phyloP scores from a whole-genome alignment of 2,797 vertebrate genomes.

The Myripristis jacobus region DNA sequence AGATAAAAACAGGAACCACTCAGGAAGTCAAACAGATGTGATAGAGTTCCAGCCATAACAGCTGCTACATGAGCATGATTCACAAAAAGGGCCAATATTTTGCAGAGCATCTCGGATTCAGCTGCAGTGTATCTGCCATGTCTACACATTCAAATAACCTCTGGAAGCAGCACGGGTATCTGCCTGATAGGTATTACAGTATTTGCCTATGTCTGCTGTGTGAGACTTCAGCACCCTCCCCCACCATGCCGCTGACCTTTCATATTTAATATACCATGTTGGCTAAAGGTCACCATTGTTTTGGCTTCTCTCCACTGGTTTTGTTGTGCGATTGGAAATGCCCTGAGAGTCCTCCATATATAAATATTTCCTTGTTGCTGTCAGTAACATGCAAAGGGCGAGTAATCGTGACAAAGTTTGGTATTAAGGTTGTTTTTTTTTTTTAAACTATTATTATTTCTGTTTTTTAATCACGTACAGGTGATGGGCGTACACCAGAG shows the following conservation, averaged over 20 bases:
- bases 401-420: slow-evolving; percentile 69
- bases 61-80: slow-evolving; percentile 2
- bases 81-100: slow-evolving; percentile 34
- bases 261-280: slow-evolving; percentile 85
- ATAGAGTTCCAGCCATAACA: slow-evolving; percentile 3
- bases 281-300: slow-evolving; percentile 86
- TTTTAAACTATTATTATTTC: slow-evolving; percentile 46
- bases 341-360: slow-evolving; percentile 66
- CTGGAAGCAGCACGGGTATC: slow-evolving; percentile 55
- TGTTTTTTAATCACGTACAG: slow-evolving; percentile 25
- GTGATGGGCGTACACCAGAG: slow-evolving; percentile 50
- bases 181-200: slow-evolving; percentile 73
- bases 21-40: slow-evolving; percentile 46
- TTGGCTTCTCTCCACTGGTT: slow-evolving; percentile 82
- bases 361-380: slow-evolving; percentile 78
- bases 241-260: slow-evolving; percentile 81
- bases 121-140: slow-evolving; percentile 50
- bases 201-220: slow-evolving; percentile 69
- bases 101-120: slow-evolving; percentile 47
- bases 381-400: slow-evolving; percentile 79
- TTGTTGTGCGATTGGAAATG: slow-evolving; percentile 82
- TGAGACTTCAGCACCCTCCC: slow-evolving; percentile 58
- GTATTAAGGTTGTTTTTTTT: slow-evolving; percentile 24
- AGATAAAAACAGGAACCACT: slow-evolving; percentile 39
- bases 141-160: slow-evolving; percentile 78